Percentiles rank a stretch among this genome's conserved stretches.
Conservation (phyloP, 2,113 vertebrate species). For the Thomomys bottae region DNA sequence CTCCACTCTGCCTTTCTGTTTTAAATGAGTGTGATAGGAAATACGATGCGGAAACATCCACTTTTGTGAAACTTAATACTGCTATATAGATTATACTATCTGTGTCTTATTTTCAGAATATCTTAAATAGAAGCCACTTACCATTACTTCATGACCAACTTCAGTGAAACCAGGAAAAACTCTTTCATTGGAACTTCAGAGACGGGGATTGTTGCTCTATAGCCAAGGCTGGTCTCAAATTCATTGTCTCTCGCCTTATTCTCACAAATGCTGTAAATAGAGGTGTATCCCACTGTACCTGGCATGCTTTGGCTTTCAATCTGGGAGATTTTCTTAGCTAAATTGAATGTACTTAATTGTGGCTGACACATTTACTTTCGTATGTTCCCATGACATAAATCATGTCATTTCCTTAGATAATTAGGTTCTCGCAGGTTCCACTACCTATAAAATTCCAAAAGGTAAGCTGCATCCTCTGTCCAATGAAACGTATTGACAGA, state of each 20-base stretch:
- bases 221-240: neutral
- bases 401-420: neutral
- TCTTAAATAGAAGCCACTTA: too few species aligned
- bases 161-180: neutral
- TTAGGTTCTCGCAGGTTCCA: neutral
- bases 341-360: constrained; percentile 3
- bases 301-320: neutral
- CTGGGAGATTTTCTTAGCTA: constrained; percentile 13
- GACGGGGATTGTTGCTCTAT: neutral
- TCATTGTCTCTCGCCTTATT: neutral
- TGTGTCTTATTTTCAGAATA: too few species aligned
- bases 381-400: neutral
- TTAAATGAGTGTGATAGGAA: too few species aligned
- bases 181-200: neutral
- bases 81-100: too few species aligned
- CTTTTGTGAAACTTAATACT: too few species aligned
- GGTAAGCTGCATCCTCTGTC: neutral
- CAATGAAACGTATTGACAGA: neutral
- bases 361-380: neutral
- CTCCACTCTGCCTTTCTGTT: too few species aligned
- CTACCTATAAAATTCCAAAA: neutral
- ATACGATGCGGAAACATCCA: too few species aligned
- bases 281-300: neutral
- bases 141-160: neutral
- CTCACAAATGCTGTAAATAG: neutral